phyloP scores from a whole-genome alignment of 2,888 invertebrate species.

The Nemotelus nigrinus region DNA sequence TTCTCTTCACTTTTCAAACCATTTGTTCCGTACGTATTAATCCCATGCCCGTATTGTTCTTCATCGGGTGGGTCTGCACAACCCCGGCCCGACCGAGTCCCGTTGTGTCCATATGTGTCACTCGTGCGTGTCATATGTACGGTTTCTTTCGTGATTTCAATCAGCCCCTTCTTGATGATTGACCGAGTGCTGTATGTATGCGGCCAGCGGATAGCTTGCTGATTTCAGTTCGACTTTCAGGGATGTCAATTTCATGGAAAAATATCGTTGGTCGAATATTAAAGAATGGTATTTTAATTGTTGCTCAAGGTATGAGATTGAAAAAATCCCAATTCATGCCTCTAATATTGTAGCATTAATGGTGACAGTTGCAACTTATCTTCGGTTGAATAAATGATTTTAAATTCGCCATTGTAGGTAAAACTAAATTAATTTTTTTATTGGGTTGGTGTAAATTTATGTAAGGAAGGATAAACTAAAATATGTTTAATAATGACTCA shows the following conservation, averaged over 20 bases:
- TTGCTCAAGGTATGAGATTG: background rate
- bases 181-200: constrained; percentile 16
- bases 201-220: constrained; percentile 11
- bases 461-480: too few relatives aligned
- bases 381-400: too few relatives aligned
- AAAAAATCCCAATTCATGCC: too few relatives aligned
- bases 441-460: too few relatives aligned
- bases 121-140: constrained; percentile 31
- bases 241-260: background rate
- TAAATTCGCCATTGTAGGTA: too few relatives aligned
- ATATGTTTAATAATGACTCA: too few relatives aligned
- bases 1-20: background rate
- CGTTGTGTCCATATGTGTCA: constrained; percentile 26
- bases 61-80: constrained; percentile 8
- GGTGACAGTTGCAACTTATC: too few relatives aligned
- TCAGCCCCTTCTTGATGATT: constrained; percentile 34
- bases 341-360: too few relatives aligned
- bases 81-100: constrained; percentile 3
- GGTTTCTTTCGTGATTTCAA: constrained; percentile 36
- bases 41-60: constrained; percentile 20
- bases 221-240: background rate
- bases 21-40: background rate
- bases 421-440: too few relatives aligned
- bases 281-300: background rate
- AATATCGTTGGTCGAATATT: background rate